Evolutionary conservation across 1,140 invertebrate species (phyloP), one percentile per base, ranked within the genome.

Genomic region (Listronotus bonariensis): DNA sequence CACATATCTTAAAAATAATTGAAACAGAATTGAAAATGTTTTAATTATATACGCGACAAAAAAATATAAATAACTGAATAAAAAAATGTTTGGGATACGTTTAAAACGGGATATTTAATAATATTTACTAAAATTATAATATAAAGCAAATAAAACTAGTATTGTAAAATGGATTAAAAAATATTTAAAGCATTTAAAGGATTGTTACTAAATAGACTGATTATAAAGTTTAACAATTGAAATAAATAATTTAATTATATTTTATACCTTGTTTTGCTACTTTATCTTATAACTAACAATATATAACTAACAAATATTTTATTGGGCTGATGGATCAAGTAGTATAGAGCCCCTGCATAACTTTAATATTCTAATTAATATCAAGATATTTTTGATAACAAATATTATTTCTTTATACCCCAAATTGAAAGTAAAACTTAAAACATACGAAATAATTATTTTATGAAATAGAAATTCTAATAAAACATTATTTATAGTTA

Each of bases 201-300:
- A 15, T 56, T 56, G 40, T 43, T 42, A 34, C 52, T 54, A 56
- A 56, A 43, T 53, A 53, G 15, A 53, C n/a, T 38, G 51, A 36
- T 20, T 15, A 36, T 36, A 36, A 36, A 3, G 31, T 53, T 15
- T 53, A 53, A 53, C 32, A 53, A 53, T 36, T 53, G 1, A 56
- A 42, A 43, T 32, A 56, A 56, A 56, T 43, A 43, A 42, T 51
- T 31, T 31, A 31, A 32, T 56, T 36, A 36, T 36, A 36, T 36
- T 43, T 43, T 43, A 43, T 56, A 40, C 54, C 54, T 45, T 56
- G 40, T 26, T 56, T 56, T 56, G 40, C 40, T 56, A 56, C 54
- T n/a, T 36, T 38, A 38, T 36, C 54, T 40, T 42, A 26, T 31
- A 43, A 31, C 17, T 18, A n/a, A n/a, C n/a, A n/a, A 56, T 31